These are phyloP conservation scores for Andrena camellia DNA, from an alignment of 2,888 invertebrate genomes.

Conservation along the genomic window DNA sequence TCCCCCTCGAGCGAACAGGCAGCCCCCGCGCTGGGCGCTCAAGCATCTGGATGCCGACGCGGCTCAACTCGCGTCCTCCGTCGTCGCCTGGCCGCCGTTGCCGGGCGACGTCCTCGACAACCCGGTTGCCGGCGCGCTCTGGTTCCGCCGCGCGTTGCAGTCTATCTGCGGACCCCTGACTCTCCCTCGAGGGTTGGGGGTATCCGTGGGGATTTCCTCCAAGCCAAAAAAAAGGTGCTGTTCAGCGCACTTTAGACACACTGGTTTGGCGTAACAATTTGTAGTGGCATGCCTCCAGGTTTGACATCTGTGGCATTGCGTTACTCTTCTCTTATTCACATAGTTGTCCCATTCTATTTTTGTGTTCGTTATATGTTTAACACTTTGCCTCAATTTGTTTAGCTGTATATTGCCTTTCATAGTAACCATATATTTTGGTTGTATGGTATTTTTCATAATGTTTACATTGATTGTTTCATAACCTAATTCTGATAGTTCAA, in stretches of 20 bases:
- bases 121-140: too few relatives aligned
- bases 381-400: neutral
- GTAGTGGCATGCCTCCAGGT: slow-evolving; percentile 73
- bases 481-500: neutral
- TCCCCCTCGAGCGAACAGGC: too few relatives aligned
- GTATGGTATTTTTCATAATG: neutral
- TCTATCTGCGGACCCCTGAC: too few relatives aligned
- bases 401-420: neutral
- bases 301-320: slow-evolving; percentile 76
- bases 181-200: too few relatives aligned
- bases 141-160: too few relatives aligned
- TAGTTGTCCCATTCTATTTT: slow-evolving; percentile 38
- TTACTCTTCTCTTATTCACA: slow-evolving; percentile 62
- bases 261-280: slow-evolving; percentile 65
- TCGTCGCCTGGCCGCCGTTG: too few relatives aligned
- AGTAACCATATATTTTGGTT: slow-evolving; percentile 6
- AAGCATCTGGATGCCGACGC: too few relatives aligned
- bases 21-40: too few relatives aligned
- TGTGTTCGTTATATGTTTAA: neutral
- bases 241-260: slow-evolving; percentile 71
- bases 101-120: too few relatives aligned
- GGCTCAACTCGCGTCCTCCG: too few relatives aligned
- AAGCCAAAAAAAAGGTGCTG: too few relatives aligned
- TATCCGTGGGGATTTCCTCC: too few relatives aligned
- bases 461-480: neutral